A percentile compares a stretch with the other conserved stretches of the same genome.
phyloP scores from a whole-genome alignment of 53 echinoderm and acorn worm genomes.

The Mesocentrotus franciscanus region DNA sequence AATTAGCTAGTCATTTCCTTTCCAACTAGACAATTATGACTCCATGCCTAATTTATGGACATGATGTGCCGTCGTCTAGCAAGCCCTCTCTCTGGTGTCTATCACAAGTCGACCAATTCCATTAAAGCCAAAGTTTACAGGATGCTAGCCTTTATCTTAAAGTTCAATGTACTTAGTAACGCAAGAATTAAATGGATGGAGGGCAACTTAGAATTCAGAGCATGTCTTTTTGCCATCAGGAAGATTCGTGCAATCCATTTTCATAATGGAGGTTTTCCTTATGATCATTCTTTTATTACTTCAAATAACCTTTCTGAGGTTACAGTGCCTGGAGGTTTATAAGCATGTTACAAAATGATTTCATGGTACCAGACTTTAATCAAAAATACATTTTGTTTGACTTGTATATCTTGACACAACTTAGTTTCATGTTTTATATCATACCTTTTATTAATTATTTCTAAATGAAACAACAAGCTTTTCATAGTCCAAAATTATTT shows the following conservation, averaged over 20 bases:
- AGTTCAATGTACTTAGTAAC: constrained; percentile 40
- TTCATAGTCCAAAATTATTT: too few species aligned
- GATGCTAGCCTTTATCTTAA: neutral
- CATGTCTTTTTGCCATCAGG: constrained; percentile 14
- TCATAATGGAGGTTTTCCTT: constrained; percentile 8
- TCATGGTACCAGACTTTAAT: neutral
- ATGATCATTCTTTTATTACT: neutral
- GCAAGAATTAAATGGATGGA: neutral
- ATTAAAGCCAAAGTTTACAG: neutral
- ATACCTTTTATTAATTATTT: too few species aligned
- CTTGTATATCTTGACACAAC: too few species aligned
- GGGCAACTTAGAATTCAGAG: constrained; percentile 23
- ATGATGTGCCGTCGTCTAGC: neutral
- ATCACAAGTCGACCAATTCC: neutral
- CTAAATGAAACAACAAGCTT: too few species aligned
- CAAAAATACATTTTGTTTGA: too few species aligned
- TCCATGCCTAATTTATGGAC: constrained; percentile 21
- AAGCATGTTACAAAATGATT: neutral
- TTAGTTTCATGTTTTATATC: too few species aligned
- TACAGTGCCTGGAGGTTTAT: neutral
- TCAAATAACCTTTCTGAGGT: neutral
- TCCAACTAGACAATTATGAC: neutral
- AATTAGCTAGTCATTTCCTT: constrained; percentile 24
- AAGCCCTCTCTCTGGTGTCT: neutral
- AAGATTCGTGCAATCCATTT: constrained; percentile 28